Base-by-base conservation (phyloP, 2,888 invertebrate genomes). In the Toxonevra muliebris region DNA sequence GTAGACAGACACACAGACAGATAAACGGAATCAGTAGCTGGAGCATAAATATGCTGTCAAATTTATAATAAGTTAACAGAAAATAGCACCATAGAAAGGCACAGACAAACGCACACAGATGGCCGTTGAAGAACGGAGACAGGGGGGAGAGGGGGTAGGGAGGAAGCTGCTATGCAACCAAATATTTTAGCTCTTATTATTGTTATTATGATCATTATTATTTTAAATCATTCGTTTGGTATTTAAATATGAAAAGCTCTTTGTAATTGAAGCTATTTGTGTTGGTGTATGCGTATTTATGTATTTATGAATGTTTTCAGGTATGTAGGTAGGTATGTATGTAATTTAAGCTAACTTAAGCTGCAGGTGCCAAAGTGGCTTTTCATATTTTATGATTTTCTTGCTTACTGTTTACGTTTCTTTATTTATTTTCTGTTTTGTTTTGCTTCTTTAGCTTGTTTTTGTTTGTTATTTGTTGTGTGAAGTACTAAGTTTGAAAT, bases 341-440 rank as follows among this genome's bases (percentile, higher is more conserved):
- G 30, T 30, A 30, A 30, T 30, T 30, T 30, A 30, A 30, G 30
- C 30, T 7, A 61, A 66, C 61, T 61, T 66, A 61, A 67, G 62
- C 71, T 67, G 68, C 71, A 68, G 71, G 71, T 71, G 69, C 69
- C 68, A 69, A 69, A 71, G 68, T 68, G 69, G 68, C 65, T 69
- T 68, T 69, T 69, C 68, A 68, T 71, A 69, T 68, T 66, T 65
- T 54, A 61, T 43, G 48, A 13, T 48, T 48, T 48, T 30, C 30
- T 30, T 30, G 30, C 30, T 30, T 12, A 20, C 42, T 54, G 30
- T 42, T 41, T 8, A 63, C 40, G 43, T 30, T 53, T 55, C 1
- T 30, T 30, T 30, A 30, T 12, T 54, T 54, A 11, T 54, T 54
- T 54, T 17, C 4, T n/a, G n/a, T 12, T 54, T 54, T 12, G 4